Evolutionary conservation across 2,888 invertebrate species (phyloP), one percentile per base, ranked within the genome.

Genomic region (Hemistola chrysoprasaria): DNA sequence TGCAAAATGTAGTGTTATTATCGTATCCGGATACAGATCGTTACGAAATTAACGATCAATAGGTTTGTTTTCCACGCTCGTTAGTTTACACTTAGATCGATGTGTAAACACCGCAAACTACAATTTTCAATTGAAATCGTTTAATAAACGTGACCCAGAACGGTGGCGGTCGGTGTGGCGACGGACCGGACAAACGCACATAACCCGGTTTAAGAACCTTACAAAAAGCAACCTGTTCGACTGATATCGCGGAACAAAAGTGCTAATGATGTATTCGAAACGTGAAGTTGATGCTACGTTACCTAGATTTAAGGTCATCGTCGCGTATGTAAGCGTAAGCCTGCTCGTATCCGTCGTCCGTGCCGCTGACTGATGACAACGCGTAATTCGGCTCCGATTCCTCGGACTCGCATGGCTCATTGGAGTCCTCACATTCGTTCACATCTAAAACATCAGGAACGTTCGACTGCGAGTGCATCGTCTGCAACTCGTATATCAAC

Each of bases 401-500:
- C 41, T 81, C 83, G 5, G 86, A 86, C 53, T 85, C 87, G 47
- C 78, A 82, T 34, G 69, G 71, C 30, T 71, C 78, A 47, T 75
- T 78, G 40, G 51, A 66, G 28, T 80, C 79, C 8, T 62, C 52
- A 24, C 56, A 56, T 30, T 75, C 73, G 26, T 62, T 63, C 10
- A 50, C 22, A 7, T 78, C 78, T 33, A 76, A 47, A 29, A 40
- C 50, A 20, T 81, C 79, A 3, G 81, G 78, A 43, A 87, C 78
- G 50, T 78, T 79, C 0, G 83, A 74, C 50, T 82, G 81, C 31
- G 88, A 88, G 41, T 91, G 90, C 93, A 93, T 93, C 37, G 90
- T 91, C 58, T 93, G 91, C 71, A 93, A 67, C 68, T 94, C 93
- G 47, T 92, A 91, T 60, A 94, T 93, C 59, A 94, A 85, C 78